Percentiles rank a stretch among this genome's conserved stretches.
Conservation (phyloP, 2,113 vertebrate genomes). For the Crotophaga sulcirostris region DNA sequence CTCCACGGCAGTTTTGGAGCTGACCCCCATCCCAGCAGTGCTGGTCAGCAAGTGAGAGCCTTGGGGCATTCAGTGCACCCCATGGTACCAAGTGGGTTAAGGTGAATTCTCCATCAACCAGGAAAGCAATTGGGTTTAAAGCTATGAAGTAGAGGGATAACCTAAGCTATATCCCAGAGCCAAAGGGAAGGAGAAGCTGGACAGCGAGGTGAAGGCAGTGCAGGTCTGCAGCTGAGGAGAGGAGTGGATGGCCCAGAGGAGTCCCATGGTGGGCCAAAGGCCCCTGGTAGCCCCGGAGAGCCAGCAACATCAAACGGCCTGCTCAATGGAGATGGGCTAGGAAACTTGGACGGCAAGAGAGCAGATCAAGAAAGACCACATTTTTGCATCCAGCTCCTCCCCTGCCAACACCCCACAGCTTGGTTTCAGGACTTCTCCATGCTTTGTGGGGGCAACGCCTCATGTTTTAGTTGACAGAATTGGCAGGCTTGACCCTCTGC, state of each 20-base stretch:
- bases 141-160: not conserved
- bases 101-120: not conserved
- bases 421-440: not conserved
- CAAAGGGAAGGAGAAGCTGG: not conserved
- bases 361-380: conserved; percentile 33
- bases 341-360: not conserved
- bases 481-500: not conserved
- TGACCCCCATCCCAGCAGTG: not conserved
- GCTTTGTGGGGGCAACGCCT: not conserved
- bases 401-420: not conserved
- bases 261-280: not conserved
- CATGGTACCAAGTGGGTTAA: no score
- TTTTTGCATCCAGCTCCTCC: conserved; percentile 44
- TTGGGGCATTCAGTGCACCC: not conserved
- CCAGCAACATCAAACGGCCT: not conserved
- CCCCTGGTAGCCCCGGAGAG: not conserved
- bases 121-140: not conserved
- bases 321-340: not conserved
- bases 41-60: not conserved
- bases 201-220: not conserved
- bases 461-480: not conserved
- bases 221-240: not conserved
- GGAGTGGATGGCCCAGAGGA: not conserved
- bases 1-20: not conserved
- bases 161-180: not conserved